Conservation (phyloP, 1,140 invertebrate genomes). For the Macrocentrus cingulum region DNA sequence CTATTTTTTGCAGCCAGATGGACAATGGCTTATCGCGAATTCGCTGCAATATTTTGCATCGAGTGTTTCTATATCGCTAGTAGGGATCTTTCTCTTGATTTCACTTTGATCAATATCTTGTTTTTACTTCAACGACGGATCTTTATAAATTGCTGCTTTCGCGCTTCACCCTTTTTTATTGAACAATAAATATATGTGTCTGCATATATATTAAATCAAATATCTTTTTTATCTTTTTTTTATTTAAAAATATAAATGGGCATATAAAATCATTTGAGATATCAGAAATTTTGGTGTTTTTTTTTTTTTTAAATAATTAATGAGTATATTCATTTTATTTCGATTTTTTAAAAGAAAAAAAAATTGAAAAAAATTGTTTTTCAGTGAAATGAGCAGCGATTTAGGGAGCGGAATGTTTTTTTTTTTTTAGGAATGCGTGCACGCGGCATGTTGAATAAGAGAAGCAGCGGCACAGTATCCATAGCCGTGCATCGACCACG, state of each 20-base stretch:
- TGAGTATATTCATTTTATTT: too few relatives aligned
- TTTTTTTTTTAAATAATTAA: too few relatives aligned
- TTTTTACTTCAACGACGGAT: slow-evolving; percentile 17
- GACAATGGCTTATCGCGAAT: slow-evolving; percentile 26
- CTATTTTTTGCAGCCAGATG: slow-evolving; percentile 15
- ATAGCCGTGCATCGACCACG: slow-evolving; percentile 26
- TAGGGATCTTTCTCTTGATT: slow-evolving; percentile 21
- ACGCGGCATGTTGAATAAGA: neutral
- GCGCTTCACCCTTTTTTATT: neutral
- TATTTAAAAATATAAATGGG: neutral
- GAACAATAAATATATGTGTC: slow-evolving; percentile 10
- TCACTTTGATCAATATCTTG: slow-evolving; percentile 27
- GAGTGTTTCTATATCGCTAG: slow-evolving; percentile 4
- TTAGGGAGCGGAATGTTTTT: neutral
- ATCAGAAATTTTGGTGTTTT: too few relatives aligned
- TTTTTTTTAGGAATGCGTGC: slow-evolving; percentile 5
- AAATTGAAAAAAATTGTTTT: neutral
- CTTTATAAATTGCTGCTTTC: slow-evolving; percentile 25
- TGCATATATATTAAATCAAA: slow-evolving; percentile 6
- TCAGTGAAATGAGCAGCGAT: slow-evolving; percentile 13
- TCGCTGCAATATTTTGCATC: slow-evolving; percentile 24
- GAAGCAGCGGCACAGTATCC: neutral
- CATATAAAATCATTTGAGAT: neutral
- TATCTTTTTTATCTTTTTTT: neutral
- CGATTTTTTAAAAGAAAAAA: too few relatives aligned